A percentile compares a stretch with the other conserved stretches of the same genome.
phyloP scores from a whole-genome alignment of 2,797 vertebrate genomes.

The Onychomys torridus region DNA sequence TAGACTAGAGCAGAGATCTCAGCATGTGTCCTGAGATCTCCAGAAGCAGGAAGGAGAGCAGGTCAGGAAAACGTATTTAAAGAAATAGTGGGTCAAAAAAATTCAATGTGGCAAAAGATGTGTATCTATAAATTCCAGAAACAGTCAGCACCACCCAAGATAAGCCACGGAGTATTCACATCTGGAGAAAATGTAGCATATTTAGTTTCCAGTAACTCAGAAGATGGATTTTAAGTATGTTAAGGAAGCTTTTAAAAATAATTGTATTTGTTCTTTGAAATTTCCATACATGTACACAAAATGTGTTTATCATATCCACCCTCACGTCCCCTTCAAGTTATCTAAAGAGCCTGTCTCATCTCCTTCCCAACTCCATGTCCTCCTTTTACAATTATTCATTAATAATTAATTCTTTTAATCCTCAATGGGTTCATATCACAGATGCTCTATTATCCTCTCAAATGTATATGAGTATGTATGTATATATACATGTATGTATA shows the following conservation, averaged over 20 bases:
- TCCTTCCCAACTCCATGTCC: neutral
- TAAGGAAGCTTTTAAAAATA: neutral
- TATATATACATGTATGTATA: too few relatives aligned
- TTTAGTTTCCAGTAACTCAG: neutral
- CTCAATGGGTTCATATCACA: too few relatives aligned
- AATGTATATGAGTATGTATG: too few relatives aligned
- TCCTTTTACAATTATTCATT: neutral
- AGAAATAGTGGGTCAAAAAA: neutral
- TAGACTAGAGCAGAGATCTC: too few relatives aligned
- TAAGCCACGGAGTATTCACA: neutral
- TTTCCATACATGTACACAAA: neutral
- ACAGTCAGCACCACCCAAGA: neutral
- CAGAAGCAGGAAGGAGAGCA: neutral
- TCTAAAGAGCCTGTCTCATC: neutral
- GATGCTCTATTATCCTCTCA: neutral
- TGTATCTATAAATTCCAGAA: neutral
- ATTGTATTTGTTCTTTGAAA: too few relatives aligned
- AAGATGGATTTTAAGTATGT: neutral
- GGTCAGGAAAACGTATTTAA: neutral
- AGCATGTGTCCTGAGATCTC: neutral
- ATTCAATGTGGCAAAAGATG: neutral
- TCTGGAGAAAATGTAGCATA: neutral
- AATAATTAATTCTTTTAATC: neutral
- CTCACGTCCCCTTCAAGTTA: neutral
- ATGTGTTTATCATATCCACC: neutral